These are phyloP conservation scores for Adrianichthys oophorus DNA, from an alignment of 2,797 vertebrate species.

Conservation along the genomic window DNA sequence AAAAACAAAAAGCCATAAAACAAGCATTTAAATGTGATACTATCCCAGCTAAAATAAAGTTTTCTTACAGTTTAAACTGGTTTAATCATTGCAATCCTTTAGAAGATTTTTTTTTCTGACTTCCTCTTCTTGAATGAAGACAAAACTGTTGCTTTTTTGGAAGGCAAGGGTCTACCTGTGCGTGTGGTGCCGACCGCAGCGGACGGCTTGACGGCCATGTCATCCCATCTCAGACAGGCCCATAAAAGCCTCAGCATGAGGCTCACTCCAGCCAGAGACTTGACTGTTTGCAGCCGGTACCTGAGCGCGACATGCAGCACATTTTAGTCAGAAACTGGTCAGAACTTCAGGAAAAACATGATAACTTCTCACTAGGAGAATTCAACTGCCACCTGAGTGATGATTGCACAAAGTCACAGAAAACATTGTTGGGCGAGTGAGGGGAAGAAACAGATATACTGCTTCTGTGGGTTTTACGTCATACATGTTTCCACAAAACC, in stretches of 20 bases:
- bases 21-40: too few relatives aligned
- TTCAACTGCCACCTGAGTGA: background rate
- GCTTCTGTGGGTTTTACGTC: background rate
- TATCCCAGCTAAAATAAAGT: too few relatives aligned
- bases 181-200: constrained; percentile 90
- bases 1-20: constrained; percentile 15
- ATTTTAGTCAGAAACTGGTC: background rate
- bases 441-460: constrained; percentile 21
- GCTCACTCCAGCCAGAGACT: constrained; percentile 92
- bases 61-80: too few relatives aligned
- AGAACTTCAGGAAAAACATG: background rate
- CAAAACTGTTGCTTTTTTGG: constrained; percentile 65
- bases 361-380: background rate
- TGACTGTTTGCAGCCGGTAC: constrained; percentile 95
- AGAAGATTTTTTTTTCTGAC: too few relatives aligned
- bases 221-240: constrained; percentile 95
- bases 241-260: constrained; percentile 94
- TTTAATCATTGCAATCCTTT: too few relatives aligned
- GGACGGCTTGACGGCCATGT: constrained; percentile 97
- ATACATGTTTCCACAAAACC: constrained; percentile 9
- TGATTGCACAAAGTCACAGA: constrained; percentile 12
- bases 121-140: constrained; percentile 58
- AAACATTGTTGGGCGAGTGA: constrained; percentile 12
- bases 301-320: constrained; percentile 61
- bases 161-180: constrained; percentile 81